Conservation (phyloP, 2,797 vertebrate species). For the Falco berigora region DNA sequence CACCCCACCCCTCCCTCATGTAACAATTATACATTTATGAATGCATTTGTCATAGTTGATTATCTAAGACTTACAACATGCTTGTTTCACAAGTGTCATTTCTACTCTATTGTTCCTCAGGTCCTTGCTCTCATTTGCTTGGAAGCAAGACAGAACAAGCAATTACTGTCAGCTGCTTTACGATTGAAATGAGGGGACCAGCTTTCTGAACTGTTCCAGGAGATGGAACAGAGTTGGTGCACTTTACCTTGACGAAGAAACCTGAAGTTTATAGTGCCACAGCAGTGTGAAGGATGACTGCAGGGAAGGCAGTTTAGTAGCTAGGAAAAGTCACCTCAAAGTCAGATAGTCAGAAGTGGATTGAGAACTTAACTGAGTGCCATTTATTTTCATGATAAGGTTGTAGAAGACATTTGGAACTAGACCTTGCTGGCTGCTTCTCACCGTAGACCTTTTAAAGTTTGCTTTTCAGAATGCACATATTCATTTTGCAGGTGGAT, state of each 20-base stretch:
- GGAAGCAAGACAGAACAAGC: slow-evolving; percentile 1
- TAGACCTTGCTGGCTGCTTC: neutral
- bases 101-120: slow-evolving; percentile 24
- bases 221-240: neutral
- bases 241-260: neutral
- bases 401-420: neutral
- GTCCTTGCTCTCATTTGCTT: neutral
- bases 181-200: neutral
- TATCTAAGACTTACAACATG: neutral
- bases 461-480: neutral
- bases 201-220: neutral
- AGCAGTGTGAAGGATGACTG: neutral
- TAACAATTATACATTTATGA: neutral
- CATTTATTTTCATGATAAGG: neutral
- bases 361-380: neutral
- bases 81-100: slow-evolving; percentile 14
- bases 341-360: neutral
- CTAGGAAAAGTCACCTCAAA: neutral
- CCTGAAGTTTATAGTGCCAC: neutral
- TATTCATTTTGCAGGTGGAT: neutral
- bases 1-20: neutral
- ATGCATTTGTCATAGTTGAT: slow-evolving; percentile 17
- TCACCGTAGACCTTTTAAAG: neutral
- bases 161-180: slow-evolving; percentile 13
- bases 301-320: neutral